phyloP scores from a whole-genome alignment of 2,113 vertebrate species.

The Synodontis membranacea region DNA sequence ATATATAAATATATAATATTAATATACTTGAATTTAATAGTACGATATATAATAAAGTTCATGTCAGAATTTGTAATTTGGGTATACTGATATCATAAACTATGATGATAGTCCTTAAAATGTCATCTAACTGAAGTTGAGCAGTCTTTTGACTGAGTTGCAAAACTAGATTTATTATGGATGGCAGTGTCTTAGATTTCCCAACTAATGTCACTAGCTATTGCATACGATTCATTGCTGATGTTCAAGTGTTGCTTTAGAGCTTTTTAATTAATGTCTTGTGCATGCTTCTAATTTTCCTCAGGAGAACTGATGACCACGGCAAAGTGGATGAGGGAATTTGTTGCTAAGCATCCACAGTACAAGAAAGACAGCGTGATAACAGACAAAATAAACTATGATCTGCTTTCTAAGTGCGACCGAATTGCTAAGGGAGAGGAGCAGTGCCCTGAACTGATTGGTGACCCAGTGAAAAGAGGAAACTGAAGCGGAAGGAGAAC shows the following conservation, averaged over 20 bases:
- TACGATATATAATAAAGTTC: background rate
- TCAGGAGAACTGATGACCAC: constrained; percentile 95
- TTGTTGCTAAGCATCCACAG: constrained; percentile 83
- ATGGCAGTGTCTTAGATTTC: background rate
- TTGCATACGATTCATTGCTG: background rate
- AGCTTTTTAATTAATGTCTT: background rate
- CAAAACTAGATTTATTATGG: background rate
- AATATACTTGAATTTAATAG: background rate
- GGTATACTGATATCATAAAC: too few relatives aligned
- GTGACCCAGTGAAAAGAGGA: constrained; percentile 79
- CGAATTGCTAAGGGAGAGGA: constrained; percentile 83
- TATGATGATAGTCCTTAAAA: too few relatives aligned
- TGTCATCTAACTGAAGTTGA: background rate
- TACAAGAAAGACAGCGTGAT: constrained; percentile 95
- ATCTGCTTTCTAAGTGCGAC: constrained; percentile 86
- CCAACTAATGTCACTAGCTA: background rate
- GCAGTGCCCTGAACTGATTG: constrained; percentile 88
- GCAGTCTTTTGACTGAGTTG: background rate
- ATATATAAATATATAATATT: too few relatives aligned
- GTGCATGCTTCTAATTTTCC: background rate
- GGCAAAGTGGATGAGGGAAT: constrained; percentile 96
- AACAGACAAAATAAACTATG: constrained; percentile 93
- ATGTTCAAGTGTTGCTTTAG: background rate
- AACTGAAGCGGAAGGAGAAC: constrained; percentile 66
- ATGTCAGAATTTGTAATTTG: background rate